phyloP scores from a whole-genome alignment of 2,888 invertebrate genomes.

The Pantelozetes paolii region DNA sequence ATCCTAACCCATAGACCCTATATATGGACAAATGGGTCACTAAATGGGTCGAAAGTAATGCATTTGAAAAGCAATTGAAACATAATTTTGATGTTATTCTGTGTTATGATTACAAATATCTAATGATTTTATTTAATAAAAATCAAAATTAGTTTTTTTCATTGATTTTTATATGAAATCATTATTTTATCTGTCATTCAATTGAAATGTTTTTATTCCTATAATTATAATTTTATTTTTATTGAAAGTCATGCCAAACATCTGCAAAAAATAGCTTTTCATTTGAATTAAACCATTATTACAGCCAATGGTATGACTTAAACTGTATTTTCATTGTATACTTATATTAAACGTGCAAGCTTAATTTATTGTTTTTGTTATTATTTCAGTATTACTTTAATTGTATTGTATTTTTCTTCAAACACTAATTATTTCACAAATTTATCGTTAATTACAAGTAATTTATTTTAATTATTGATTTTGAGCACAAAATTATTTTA shows the following conservation, averaged over 20 bases:
- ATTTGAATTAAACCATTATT: neutral
- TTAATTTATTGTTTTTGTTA: neutral
- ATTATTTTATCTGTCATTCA: neutral
- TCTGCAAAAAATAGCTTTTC: neutral
- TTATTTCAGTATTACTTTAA: neutral
- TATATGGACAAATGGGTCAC: constrained; percentile 34
- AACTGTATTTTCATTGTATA: neutral
- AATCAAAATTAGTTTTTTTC: neutral
- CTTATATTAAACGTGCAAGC: neutral
- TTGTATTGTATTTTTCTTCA: neutral
- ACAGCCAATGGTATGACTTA: neutral
- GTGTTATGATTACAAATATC: too few relatives aligned
- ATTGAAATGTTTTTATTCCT: neutral
- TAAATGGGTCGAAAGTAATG: neutral
- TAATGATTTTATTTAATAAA: neutral
- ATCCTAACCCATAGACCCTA: neutral
- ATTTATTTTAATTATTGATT: too few relatives aligned
- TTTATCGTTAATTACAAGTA: too few relatives aligned
- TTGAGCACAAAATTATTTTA: too few relatives aligned
- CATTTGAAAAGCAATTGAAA: neutral
- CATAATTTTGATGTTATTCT: neutral
- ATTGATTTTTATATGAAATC: neutral
- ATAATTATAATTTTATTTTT: neutral
- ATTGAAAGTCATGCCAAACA: neutral
- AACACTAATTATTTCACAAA: too few relatives aligned